Conservation (phyloP, 1,140 invertebrate genomes). For the Idris sp. region DNA sequence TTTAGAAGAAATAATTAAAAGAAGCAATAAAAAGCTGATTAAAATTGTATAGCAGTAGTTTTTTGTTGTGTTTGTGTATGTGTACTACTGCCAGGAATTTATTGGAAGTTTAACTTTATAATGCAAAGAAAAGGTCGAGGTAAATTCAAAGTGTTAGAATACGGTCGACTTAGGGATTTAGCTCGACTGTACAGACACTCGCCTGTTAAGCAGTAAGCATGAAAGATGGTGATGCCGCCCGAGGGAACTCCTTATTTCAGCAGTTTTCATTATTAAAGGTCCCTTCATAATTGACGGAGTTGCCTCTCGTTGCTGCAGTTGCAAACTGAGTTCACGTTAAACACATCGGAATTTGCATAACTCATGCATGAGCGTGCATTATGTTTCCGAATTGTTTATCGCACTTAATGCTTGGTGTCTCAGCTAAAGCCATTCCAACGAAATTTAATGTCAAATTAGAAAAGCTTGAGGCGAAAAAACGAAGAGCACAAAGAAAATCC, state of each 20-base stretch:
- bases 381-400: slow-evolving; percentile 54
- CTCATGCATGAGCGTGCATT: slow-evolving; percentile 55
- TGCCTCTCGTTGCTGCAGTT: slow-evolving; percentile 58
- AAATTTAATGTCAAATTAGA: slow-evolving; percentile 21
- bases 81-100: too few relatives aligned
- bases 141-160: slow-evolving; percentile 65
- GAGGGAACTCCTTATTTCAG: slow-evolving; percentile 72
- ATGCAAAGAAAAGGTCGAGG: slow-evolving; percentile 68
- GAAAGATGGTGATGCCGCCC: slow-evolving; percentile 75
- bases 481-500: too few relatives aligned
- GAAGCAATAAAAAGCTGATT: too few relatives aligned
- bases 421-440: slow-evolving; percentile 15
- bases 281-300: slow-evolving; percentile 70
- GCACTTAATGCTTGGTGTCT: slow-evolving; percentile 28
- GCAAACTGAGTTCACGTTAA: slow-evolving; percentile 53
- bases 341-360: slow-evolving; percentile 58
- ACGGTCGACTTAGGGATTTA: slow-evolving; percentile 62
- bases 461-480: neutral
- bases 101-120: slow-evolving; percentile 56
- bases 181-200: slow-evolving; percentile 54
- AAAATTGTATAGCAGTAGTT: too few relatives aligned
- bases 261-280: slow-evolving; percentile 73
- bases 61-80: too few relatives aligned
- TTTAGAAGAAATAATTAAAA: too few relatives aligned
- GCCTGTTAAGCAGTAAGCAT: slow-evolving; percentile 73